Evolutionary conservation across 2,113 vertebrate genomes (phyloP), one percentile per base, ranked within the genome.

Genomic region (Bungarus multicinctus): DNA sequence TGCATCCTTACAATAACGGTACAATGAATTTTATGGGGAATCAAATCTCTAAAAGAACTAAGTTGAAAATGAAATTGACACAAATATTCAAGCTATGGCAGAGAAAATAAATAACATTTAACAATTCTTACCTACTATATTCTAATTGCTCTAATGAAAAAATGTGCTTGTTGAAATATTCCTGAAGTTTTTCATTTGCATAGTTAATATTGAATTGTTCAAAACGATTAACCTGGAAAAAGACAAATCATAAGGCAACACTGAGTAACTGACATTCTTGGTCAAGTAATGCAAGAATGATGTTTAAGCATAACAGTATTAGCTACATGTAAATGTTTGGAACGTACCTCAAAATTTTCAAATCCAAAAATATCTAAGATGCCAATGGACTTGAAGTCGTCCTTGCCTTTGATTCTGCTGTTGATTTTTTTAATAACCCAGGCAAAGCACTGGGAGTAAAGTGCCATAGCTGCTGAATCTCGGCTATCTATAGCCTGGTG

Each of bases 201-300:
- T 99, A 99, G 98, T 99, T 99, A 96, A 99, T 99, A 96, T 98
- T 99, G 98, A 99, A 99, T 97, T 99, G 99, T 95, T 99, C 99
- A 89, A 99, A 99, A 96, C 97, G 98, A 96, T 99, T 99, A 88
- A 99, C 98, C 99, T 99, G 94, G 43, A 87, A 87, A 91, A 89
- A 88, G 60, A 88, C 92, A 86, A 94, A 27, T 94, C 10, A 47
- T 89, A 90, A 93, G 90, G 93, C 54, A 23, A 69, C 4, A 43
- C 52, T 3, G 81, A 69, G 4, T 50, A 91, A 58, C 91, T 18
- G 74, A 39, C 52, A 50, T 50, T 50, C 43, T 30, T 25, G 22
- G 3, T 54, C 54, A 47, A 47, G 53, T 11, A 50, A 39, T 50
- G 55, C 47, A 74, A 22, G 39, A 57, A 23, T 1, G 88, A 50